Evolutionary conservation across 30 jellyfish, hydroid and myxozoan species (phyloP).

Genomic region (Aurelia sp.): DNA sequence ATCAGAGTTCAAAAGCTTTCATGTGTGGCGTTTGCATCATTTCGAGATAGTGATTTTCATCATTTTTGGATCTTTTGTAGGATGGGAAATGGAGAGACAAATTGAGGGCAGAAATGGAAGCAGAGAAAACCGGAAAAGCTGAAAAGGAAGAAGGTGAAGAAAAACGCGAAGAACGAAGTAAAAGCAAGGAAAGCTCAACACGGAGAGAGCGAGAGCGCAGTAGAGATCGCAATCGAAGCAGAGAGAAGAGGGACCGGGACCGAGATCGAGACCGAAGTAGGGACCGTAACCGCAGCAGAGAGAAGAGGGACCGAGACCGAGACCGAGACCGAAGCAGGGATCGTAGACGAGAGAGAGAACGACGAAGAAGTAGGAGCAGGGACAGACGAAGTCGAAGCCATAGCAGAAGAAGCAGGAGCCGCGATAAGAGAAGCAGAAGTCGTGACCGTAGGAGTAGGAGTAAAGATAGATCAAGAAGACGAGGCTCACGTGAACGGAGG

Average conservation of each 20-base stretch:
- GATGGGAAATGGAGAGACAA: constrained; percentile 59
- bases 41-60: not conserved
- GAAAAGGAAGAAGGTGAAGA: constrained; percentile 39
- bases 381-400: constrained; percentile 41
- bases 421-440: constrained; percentile 74
- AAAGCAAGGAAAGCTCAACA: not conserved
- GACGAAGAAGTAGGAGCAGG: constrained; percentile 62
- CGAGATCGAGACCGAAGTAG: constrained; percentile 53
- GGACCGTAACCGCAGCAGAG: constrained; percentile 66
- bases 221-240: constrained; percentile 49
- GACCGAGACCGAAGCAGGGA: constrained; percentile 47
- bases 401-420: constrained; percentile 40
- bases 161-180: constrained; percentile 11
- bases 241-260: constrained; percentile 62
- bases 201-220: constrained; percentile 61
- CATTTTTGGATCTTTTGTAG: constrained; percentile 11
- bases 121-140: constrained; percentile 31
- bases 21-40: not conserved
- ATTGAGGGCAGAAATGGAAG: constrained; percentile 33
- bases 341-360: not conserved
- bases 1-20: too few relatives aligned
- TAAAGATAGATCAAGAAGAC: constrained; percentile 44
- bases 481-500: constrained; percentile 47
- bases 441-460: constrained; percentile 62
- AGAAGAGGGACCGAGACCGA: constrained; percentile 37